These are phyloP conservation scores for Adoxophyes honmai DNA, from an alignment of 1,140 invertebrate species.

Conservation along the genomic window DNA sequence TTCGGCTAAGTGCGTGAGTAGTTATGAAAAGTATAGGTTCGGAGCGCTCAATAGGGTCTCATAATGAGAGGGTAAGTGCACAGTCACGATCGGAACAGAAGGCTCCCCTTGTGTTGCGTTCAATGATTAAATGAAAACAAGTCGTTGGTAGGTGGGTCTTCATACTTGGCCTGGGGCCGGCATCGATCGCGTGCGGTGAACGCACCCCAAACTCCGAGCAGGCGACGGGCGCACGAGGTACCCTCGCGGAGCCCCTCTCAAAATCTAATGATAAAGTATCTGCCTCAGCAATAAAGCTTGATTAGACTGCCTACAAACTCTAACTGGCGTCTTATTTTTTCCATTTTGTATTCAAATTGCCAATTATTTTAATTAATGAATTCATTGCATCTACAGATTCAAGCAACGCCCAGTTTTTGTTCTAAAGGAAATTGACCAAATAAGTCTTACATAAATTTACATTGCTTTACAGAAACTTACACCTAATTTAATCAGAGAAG, in stretches of 20 bases:
- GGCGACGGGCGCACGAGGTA: constrained; percentile 41
- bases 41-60: neutral
- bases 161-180: constrained; percentile 38
- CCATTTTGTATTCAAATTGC: constrained; percentile 7
- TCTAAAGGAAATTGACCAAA: too few species aligned
- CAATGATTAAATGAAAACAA: constrained; percentile 46
- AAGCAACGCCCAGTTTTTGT: neutral
- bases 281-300: constrained; percentile 20
- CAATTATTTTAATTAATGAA: constrained; percentile 6
- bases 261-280: constrained; percentile 43
- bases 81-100: constrained; percentile 28
- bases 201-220: constrained; percentile 56
- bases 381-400: neutral
- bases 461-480: too few species aligned
- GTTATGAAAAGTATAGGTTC: constrained; percentile 16
- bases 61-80: constrained; percentile 22
- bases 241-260: constrained; percentile 33
- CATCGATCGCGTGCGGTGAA: constrained; percentile 65
- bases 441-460: too few species aligned
- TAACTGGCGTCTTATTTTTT: constrained; percentile 6
- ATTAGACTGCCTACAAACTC: constrained; percentile 8
- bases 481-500: too few species aligned
- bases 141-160: constrained; percentile 40
- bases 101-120: constrained; percentile 20
- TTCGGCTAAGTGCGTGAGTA: constrained; percentile 18